These are phyloP conservation scores for Leuciscus waleckii DNA, from an alignment of 2,797 vertebrate genomes.

Conservation along the genomic window DNA sequence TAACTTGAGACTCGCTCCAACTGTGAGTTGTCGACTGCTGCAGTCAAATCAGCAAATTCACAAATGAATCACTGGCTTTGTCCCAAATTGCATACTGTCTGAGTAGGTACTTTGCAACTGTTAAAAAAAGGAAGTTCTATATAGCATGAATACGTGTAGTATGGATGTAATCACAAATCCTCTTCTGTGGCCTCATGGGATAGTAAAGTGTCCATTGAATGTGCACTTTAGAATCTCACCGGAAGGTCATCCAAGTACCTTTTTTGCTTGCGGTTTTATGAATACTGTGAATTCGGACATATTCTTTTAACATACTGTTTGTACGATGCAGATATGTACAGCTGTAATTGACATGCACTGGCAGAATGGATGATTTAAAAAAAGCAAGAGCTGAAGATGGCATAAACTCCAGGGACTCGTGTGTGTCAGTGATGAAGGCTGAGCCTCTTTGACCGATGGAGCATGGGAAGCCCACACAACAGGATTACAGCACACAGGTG, in stretches of 20 bases:
- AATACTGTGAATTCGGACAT: not conserved
- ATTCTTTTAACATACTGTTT: not conserved
- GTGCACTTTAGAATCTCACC: not conserved
- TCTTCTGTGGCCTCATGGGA: not conserved
- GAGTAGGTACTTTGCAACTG: not conserved
- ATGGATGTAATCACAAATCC: not conserved
- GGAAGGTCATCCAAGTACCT: not conserved
- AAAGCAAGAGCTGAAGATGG: not conserved
- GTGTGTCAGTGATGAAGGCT: constrained; percentile 7
- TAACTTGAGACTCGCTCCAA: not conserved
- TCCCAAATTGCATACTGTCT: not conserved
- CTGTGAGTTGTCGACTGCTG: not conserved
- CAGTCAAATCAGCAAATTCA: not conserved
- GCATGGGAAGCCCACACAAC: constrained; percentile 71
- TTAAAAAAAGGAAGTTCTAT: not conserved
- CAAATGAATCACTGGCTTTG: not conserved
- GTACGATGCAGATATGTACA: not conserved
- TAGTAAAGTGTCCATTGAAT: not conserved
- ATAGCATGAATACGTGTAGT: too few species aligned
- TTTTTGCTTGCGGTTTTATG: not conserved
- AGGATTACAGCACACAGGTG: constrained; percentile 77
- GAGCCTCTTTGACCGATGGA: constrained; percentile 48
- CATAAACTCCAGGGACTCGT: not conserved
- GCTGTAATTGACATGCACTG: not conserved
- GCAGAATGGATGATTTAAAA: not conserved